Conservation (phyloP, 2,888 invertebrate genomes). For the Epinotia ramella region DNA sequence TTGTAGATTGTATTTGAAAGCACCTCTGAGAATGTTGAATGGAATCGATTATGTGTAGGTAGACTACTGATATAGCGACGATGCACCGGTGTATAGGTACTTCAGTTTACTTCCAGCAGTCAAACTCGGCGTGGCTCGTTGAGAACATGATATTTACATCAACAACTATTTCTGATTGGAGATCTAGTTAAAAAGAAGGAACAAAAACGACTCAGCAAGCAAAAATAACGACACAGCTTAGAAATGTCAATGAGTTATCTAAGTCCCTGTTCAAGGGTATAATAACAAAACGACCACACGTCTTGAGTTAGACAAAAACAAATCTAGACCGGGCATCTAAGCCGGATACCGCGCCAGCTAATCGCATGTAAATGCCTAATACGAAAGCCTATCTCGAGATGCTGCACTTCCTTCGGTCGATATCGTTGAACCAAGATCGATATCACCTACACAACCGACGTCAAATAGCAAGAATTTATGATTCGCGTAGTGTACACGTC, state of each 20-base stretch:
- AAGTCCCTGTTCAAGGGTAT: neutral
- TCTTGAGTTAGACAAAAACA: conserved; percentile 10
- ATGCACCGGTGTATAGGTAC: neutral
- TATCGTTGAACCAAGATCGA: conserved; percentile 79
- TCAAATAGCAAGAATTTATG: conserved; percentile 84
- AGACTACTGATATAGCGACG: neutral
- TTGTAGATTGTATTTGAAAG: neutral
- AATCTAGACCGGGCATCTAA: conserved; percentile 40
- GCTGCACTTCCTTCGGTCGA: conserved; percentile 71
- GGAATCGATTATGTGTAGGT: neutral
- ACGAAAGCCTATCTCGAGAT: conserved; percentile 45
- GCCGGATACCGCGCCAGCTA: conserved; percentile 32
- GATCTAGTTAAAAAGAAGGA: neutral
- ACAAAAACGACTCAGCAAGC: neutral
- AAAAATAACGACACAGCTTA: no score
- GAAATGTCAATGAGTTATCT: neutral
- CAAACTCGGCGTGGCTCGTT: neutral
- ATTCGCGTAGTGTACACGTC: conserved; percentile 77
- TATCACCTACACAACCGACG: conserved; percentile 78
- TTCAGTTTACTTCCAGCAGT: neutral
- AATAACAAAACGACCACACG: neutral
- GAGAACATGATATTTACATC: neutral
- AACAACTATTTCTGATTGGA: neutral
- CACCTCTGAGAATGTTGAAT: neutral
- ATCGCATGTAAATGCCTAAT: conserved; percentile 38